Evolutionary conservation across 1,140 invertebrate species (phyloP), one percentile per base, ranked within the genome.

Genomic region (Pinna nobilis): DNA sequence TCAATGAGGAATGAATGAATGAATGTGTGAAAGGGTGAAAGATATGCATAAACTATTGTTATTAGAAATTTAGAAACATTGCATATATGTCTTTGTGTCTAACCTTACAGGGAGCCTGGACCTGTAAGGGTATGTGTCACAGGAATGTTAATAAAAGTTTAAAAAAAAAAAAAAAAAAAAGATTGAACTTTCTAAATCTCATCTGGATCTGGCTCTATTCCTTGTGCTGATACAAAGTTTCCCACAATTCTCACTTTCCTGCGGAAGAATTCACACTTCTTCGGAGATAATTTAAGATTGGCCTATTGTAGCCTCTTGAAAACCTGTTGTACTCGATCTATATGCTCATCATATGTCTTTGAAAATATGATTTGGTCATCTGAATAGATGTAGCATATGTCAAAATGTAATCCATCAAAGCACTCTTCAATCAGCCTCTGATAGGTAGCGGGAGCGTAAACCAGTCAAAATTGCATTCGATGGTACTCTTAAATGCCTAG

Each of bases 351-450:
- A 68, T 79, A 77, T 23, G 74, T 61, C 55, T 50, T 68, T 35
- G 71, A 67, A 47, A 77, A 82, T 6, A 81, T 66, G 23, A 82
- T 55, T 35, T 86, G 78, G 60, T 86, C 83, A 70, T 86, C 82
- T 13, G 86, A 50, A 74, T 81, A 85, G 32, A 76, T 55, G 4
- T 37, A 82, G 33, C 66, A 69, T 23, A 57, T 53, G 25, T 39
- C 28, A 4, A 69, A 23, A 23, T 69, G 9, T 51, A 51, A 33
- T 23, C 51, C 70, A 41, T 47, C 63, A 41, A 66, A 50, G 13
- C 63, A 66, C 9, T 30, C 25, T 44, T 69, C 66, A 51, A 69
- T 69, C 15, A 59, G 39, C 11, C 66, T 35, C 39, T 69, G 66
- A 20, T 57, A 69, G 15, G 66, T 69, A 13, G 53, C 51, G 28